phyloP scores from a whole-genome alignment of 2,113 vertebrate species.

The Salminus brasiliensis region DNA sequence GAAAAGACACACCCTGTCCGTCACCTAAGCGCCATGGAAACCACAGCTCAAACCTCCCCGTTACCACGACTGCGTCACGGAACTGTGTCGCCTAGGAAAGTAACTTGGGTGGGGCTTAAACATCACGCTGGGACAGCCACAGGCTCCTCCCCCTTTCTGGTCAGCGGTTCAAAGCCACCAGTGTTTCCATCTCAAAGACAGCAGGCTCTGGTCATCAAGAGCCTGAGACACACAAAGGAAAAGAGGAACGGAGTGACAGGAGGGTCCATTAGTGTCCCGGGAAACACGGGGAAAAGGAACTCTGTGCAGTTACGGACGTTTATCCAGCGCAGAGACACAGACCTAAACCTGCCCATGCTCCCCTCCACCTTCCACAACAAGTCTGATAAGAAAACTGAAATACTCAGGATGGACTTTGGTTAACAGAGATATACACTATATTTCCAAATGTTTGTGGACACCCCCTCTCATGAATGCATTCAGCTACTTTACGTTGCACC shows the following conservation, averaged over 20 bases:
- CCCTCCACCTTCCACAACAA: conserved; percentile 71
- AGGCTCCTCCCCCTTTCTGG: conserved; percentile 58
- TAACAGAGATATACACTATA: no score
- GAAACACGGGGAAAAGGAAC: conserved; percentile 73
- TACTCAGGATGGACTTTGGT: conserved; percentile 70
- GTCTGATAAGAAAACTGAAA: conserved; percentile 69
- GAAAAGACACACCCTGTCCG: conserved; percentile 58
- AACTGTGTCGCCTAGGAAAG: conserved; percentile 64
- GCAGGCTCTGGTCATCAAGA: conserved; percentile 71
- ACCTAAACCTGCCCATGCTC: conserved; percentile 79
- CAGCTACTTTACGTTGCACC: no score
- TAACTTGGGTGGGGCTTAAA: conserved; percentile 71
- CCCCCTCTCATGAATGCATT: no score
- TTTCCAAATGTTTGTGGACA: no score
- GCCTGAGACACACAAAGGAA: conserved; percentile 72
- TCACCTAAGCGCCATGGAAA: conserved; percentile 60
- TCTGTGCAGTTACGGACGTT: conserved; percentile 70
- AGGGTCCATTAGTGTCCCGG: conserved; percentile 62
- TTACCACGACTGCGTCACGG: conserved; percentile 73
- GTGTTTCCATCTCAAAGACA: conserved; percentile 69
- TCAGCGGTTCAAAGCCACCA: conserved; percentile 71
- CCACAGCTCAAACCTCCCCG: conserved; percentile 53
- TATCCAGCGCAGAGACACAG: conserved; percentile 62
- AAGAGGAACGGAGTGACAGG: conserved; percentile 62
- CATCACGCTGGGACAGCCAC: conserved; percentile 58